Conservation (phyloP, 1,140 invertebrate genomes). For the Drosophila orosa region DNA sequence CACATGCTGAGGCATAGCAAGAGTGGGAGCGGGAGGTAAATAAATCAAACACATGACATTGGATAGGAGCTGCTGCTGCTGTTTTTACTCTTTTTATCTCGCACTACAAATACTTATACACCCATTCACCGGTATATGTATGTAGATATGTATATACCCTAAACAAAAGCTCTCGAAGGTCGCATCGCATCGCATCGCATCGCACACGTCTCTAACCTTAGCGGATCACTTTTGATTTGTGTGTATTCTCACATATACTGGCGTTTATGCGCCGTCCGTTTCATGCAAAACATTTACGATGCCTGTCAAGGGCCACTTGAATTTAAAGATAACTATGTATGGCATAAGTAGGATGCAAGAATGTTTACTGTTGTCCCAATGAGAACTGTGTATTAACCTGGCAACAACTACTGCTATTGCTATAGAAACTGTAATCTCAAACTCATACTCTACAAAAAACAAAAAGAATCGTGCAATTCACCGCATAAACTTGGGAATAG, state of each 20-base stretch:
- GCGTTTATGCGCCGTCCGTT: neutral
- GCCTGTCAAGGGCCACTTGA: neutral
- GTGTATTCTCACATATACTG: conserved; percentile 16
- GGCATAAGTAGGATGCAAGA: neutral
- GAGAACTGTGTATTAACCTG: neutral
- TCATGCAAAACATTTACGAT: neutral
- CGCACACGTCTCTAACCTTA: conserved; percentile 46
- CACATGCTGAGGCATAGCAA: conserved; percentile 5
- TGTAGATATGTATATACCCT: conserved; percentile 2
- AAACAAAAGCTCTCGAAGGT: conserved; percentile 61
- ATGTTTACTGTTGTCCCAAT: neutral
- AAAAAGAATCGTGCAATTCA: neutral
- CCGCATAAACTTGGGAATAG: conserved; percentile 14
- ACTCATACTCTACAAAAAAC: neutral
- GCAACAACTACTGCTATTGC: neutral
- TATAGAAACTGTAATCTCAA: neutral
- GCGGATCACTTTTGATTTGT: conserved; percentile 49
- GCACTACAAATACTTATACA: conserved; percentile 27
- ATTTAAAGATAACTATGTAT: too few species aligned
- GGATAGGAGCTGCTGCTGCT: conserved; percentile 29
- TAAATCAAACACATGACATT: conserved; percentile 34
- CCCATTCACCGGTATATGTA: conserved; percentile 3
- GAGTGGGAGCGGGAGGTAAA: neutral
- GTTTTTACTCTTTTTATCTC: conserved; percentile 47
- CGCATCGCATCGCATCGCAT: conserved; percentile 40